Base-by-base conservation (phyloP, 2,888 invertebrate genomes). In the Dryobotodes eremita region DNA sequence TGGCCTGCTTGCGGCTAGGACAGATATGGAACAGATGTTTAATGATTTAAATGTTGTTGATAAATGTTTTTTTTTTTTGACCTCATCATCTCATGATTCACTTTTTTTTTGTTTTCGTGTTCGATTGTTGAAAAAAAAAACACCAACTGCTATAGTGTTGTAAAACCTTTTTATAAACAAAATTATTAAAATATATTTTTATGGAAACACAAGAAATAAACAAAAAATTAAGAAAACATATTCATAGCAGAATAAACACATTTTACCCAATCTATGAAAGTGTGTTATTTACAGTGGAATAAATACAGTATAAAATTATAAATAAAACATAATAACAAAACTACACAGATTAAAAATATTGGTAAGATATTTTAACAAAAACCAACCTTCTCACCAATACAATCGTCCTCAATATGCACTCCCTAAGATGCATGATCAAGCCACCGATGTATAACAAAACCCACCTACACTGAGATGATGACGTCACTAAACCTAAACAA, bases 1-100 rank as follows among this genome's bases (percentile, higher is more conserved):
- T 95, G 95, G 95, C 95, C 95, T 94, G 94, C 92, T 93, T 92
- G 90, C 91, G 91, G 92, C 92, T 91, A 88, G 92, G 93, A 91
- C 94, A 94, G 95, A 94, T 94, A 93, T 95, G 95, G 94, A 92
- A 93, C 92, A 87, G 72, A 80, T 82, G 69, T 72, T 50, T 57
- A 65, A 55, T 76, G 11, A 46, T 68, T 26, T 57, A 20, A 72
- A 71, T 64, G 26, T 65, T 50, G 31, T 23, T 61, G 23, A 73
- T n/a, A 5, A 64, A 80, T 79, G 71, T 78, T 85, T 79, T 79
- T 82, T 36, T 42, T 87, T 88, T 91, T 89, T 91, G 93, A 94
- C 93, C 90, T 93, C 91, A 89, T 91, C 91, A 88, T 89, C 91
- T 89, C 85, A 76, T 84, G 26, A 17, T 53, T 57, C 68, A 80